Evolutionary conservation across 2,888 invertebrate genomes (phyloP).

Genomic region (Dryadula phaetusa): DNA sequence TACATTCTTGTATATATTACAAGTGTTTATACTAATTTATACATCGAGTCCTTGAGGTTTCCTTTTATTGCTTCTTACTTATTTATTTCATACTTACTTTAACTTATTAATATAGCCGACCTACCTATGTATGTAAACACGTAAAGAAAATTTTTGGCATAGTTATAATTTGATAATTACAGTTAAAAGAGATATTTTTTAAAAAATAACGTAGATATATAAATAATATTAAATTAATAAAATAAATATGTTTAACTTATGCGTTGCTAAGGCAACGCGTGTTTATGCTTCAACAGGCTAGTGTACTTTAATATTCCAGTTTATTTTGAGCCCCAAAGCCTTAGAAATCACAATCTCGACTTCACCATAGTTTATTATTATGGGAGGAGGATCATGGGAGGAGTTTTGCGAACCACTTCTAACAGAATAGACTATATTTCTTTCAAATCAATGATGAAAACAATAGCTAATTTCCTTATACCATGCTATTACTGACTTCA

Average conservation of each 20-base stretch:
- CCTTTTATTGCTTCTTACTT: background rate
- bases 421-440: conserved; percentile 60
- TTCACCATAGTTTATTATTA: conserved; percentile 18
- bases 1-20: background rate
- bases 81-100: background rate
- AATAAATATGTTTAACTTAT: too few species aligned
- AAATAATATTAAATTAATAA: too few species aligned
- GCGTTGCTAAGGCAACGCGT: too few species aligned
- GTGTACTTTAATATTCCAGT: background rate
- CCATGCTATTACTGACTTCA: conserved; percentile 62
- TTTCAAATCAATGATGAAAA: conserved; percentile 57
- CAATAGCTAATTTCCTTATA: conserved; percentile 66
- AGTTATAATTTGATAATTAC: too few species aligned
- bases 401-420: conserved; percentile 33
- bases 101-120: background rate
- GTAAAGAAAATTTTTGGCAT: too few species aligned
- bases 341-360: conserved; percentile 11
- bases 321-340: background rate
- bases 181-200: too few species aligned
- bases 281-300: too few species aligned
- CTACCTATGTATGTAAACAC: too few species aligned
- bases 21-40: background rate
- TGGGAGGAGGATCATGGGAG: conserved; percentile 20
- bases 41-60: background rate
- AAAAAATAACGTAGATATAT: too few species aligned